These are phyloP conservation scores for Echinometra lucunter DNA, from an alignment of 53 echinoderm and acorn worm species.

Conservation along the genomic window DNA sequence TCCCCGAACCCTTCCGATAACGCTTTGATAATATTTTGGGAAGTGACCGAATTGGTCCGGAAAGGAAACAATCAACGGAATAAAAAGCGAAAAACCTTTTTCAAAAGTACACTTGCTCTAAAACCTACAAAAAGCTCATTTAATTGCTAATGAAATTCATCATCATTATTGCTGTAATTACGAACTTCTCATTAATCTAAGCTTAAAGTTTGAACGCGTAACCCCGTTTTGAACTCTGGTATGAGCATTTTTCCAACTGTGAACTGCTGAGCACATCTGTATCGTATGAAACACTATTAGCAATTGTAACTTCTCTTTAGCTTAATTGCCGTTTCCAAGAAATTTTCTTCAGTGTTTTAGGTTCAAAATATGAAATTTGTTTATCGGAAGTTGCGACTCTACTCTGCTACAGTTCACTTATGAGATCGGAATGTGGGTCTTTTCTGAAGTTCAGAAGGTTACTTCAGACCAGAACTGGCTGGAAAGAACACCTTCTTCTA, in stretches of 20 bases:
- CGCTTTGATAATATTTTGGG: constrained; percentile 11
- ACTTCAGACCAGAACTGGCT: not conserved
- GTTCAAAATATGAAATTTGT: not conserved
- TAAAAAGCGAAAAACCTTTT: not conserved
- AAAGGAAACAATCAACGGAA: not conserved
- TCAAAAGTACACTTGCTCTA: constrained; percentile 12
- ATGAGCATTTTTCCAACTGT: not conserved
- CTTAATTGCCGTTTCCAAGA: constrained; percentile 38
- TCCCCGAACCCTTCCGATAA: no score
- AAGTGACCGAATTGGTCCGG: constrained; percentile 11
- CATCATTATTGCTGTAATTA: constrained; percentile 28
- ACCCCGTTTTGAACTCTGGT: constrained; percentile 25
- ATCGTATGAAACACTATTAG: not conserved
- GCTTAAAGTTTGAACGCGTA: constrained; percentile 24
- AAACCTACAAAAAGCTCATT: not conserved
- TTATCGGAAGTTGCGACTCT: not conserved
- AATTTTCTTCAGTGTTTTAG: not conserved
- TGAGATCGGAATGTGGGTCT: not conserved
- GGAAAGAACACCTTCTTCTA: not conserved
- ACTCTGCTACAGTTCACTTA: not conserved
- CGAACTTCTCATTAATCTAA: not conserved
- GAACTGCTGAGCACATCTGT: constrained; percentile 36
- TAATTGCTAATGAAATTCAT: constrained; percentile 33
- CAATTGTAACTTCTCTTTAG: not conserved
- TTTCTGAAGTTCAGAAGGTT: not conserved